Evolutionary conservation across 2,113 vertebrate genomes (phyloP).

Genomic region (Grammomys surdaster): DNA sequence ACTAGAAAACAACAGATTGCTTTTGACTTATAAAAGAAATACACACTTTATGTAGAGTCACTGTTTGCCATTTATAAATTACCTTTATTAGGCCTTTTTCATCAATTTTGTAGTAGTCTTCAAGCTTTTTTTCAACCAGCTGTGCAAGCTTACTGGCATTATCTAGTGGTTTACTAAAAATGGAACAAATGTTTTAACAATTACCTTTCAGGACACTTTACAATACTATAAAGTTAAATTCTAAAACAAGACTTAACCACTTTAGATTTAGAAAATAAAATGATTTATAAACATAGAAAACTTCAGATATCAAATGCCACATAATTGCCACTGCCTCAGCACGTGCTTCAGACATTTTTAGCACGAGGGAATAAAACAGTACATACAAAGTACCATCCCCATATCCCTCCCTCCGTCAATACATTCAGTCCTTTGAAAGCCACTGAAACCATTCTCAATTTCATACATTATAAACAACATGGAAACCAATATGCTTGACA

Average conservation of each 20-base stretch:
- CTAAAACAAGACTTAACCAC: conserved; percentile 52
- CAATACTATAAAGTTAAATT: conserved; percentile 52
- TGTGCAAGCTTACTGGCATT: conserved; percentile 93
- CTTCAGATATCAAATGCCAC: conserved; percentile 2
- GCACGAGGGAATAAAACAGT: conserved; percentile 11
- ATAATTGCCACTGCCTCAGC: background rate
- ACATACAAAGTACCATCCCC: background rate
- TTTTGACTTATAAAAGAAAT: conserved; percentile 12
- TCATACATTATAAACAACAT: background rate
- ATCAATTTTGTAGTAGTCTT: conserved; percentile 92
- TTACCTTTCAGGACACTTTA: conserved; percentile 60
- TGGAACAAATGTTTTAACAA: conserved; percentile 72
- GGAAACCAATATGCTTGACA: conserved; percentile 9
- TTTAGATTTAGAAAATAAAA: conserved; percentile 42
- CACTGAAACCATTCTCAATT: conserved; percentile 20
- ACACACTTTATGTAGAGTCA: background rate
- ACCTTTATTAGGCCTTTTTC: conserved; percentile 94
- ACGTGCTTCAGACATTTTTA: conserved; percentile 44
- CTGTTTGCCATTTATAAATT: conserved; percentile 70
- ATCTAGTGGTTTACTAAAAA: conserved; percentile 89
- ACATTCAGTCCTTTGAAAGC: background rate
- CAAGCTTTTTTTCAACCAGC: conserved; percentile 93
- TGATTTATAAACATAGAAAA: conserved; percentile 41
- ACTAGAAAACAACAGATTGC: conserved; percentile 19
- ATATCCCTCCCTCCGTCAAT: background rate